Base-by-base conservation (phyloP, 2,797 vertebrate species). In the Rhinoraja longicauda region DNA sequence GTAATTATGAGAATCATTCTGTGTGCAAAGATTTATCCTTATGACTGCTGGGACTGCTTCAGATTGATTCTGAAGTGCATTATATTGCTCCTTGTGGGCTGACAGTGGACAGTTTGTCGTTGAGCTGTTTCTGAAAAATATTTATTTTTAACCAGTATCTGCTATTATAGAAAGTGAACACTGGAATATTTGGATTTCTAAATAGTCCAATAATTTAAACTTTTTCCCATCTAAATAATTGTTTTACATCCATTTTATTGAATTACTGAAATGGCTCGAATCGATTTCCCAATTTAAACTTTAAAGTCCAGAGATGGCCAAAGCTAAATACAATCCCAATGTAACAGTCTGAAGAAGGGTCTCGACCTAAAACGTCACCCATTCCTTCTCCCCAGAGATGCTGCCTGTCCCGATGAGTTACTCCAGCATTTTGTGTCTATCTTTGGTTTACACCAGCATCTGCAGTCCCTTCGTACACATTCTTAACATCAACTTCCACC, bases 31-130 rank as follows among this genome's bases (percentile, higher is more conserved):
- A 88, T 88, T 67, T 67, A 88, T 88, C 59, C 88, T 88, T 88
- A 88, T 12, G 84, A 67, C 59, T 88, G n/a, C n/a, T 36, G 67
- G 84, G 2, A 67, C 17, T 88, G 59, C 59, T 67, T 88, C 21
- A n/a, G 84, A 88, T 88, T 67, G 84, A 88, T 67, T 67, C 59
- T 6, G 62, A 67, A 64, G n/a, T 88, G n/a, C 84, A 88, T 88
- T 88, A 64, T 67, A 21, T 88, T 88, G 84, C 62, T 67, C n/a
- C 62, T 21, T 88, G 15, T 64, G 13, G 84, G 84, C 59, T 88
- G 36, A 32, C 7, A 64, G n/a, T 67, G 62, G 84, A 67, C 84
- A 88, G 67, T 88, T 88, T 67, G 84, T 17, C 67, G 59, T 36
- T 64, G 67, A 21, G 24, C 67, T 88, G n/a, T 67, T 88, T 9